Conservation (phyloP, 2,888 invertebrate genomes). For the Limnephilus auricula region DNA sequence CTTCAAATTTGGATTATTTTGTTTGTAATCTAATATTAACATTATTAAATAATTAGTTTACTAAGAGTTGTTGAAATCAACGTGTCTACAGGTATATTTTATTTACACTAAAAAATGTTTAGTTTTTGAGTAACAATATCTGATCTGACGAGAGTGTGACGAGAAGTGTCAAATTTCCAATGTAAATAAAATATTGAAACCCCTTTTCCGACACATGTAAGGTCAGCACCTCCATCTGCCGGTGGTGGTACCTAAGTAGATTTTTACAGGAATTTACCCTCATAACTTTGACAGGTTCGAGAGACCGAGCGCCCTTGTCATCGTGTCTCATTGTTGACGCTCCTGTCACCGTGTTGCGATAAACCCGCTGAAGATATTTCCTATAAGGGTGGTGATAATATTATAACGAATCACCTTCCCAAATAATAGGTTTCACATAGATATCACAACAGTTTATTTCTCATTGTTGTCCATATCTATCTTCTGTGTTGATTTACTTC, state of each 20-base stretch:
- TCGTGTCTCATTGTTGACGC: constrained; percentile 4
- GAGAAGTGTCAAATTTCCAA: neutral
- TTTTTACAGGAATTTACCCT: constrained; percentile 17
- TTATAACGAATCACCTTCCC: neutral
- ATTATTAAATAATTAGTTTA: too few relatives aligned
- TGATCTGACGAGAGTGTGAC: neutral
- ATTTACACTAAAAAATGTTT: neutral
- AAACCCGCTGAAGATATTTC: neutral
- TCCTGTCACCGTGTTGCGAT: neutral
- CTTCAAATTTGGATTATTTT: too few relatives aligned
- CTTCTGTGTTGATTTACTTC: neutral
- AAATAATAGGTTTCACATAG: neutral
- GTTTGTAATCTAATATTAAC: too few relatives aligned
- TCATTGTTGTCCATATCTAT: neutral
- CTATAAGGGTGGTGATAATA: neutral
- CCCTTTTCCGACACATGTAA: neutral
- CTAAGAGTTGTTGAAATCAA: too few relatives aligned
- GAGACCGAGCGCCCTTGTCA: constrained; percentile 30
- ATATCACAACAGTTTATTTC: neutral
- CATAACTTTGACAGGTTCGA: constrained; percentile 2
- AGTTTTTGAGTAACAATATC: neutral
- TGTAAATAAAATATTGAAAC: neutral
- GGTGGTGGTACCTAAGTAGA: neutral
- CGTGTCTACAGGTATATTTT: neutral
- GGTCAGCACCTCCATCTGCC: neutral